These are phyloP conservation scores for Thryonomys swinderianus DNA, from an alignment of 2,113 vertebrate species.

Conservation along the genomic window DNA sequence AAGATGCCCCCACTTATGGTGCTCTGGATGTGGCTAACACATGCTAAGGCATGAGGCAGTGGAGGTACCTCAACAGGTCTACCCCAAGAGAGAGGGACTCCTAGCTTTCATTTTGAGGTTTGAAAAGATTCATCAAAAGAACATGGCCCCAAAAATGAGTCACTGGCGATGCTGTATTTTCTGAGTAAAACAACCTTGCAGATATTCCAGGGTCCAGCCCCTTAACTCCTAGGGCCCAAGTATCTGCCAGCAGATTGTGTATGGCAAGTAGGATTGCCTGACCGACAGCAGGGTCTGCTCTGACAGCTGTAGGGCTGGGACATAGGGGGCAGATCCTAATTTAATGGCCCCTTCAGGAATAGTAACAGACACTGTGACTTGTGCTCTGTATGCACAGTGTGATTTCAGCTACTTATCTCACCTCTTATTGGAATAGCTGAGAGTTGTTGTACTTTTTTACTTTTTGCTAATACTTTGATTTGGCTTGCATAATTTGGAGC, in stretches of 20 bases:
- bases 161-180: not conserved
- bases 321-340: not conserved
- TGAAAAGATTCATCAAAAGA: not conserved
- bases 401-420: not conserved
- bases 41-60: not conserved
- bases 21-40: not conserved
- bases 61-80: not conserved
- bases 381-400: not conserved
- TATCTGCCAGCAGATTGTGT: not conserved
- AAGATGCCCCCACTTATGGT: not conserved
- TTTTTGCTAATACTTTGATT: conserved; percentile 44
- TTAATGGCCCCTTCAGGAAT: not conserved
- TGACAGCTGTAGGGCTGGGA: not conserved
- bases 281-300: not conserved
- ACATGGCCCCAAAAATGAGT: not conserved
- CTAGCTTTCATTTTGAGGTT: not conserved
- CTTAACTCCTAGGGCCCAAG: not conserved
- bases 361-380: not conserved
- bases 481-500: not conserved
- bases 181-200: not conserved
- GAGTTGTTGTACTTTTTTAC: conserved; percentile 14
- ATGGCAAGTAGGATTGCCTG: not conserved
- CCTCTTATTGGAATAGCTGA: not conserved
- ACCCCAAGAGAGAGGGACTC: not conserved
- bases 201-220: not conserved